Conservation (phyloP, 2,888 invertebrate species). For the Dermolepida albohirtum region DNA sequence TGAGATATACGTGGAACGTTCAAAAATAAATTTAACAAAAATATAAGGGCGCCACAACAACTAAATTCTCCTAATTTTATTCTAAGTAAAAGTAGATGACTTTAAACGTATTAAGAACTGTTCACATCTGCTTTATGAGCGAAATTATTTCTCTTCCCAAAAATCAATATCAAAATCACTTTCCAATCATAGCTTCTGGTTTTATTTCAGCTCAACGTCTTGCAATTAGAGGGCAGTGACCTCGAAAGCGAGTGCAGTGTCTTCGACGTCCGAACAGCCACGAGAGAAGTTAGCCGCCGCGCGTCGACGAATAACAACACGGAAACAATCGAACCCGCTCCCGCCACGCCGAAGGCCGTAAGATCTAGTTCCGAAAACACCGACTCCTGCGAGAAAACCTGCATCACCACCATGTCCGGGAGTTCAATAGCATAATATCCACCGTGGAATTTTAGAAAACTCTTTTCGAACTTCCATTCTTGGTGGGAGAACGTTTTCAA, state of each 20-base stretch:
- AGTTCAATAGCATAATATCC: slow-evolving; percentile 69
- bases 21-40: too few relatives aligned
- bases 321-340: slow-evolving; percentile 59
- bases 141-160: too few relatives aligned
- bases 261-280: slow-evolving; percentile 70
- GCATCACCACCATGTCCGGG: slow-evolving; percentile 70
- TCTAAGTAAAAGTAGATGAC: too few relatives aligned
- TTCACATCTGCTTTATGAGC: too few relatives aligned
- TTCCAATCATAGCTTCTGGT: not conserved
- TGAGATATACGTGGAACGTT: too few relatives aligned
- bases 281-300: slow-evolving; percentile 65
- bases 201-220: slow-evolving; percentile 61
- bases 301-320: slow-evolving; percentile 70
- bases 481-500: not conserved
- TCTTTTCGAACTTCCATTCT: not conserved
- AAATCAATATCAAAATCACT: not conserved
- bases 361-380: slow-evolving; percentile 69
- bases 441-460: not conserved
- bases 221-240: slow-evolving; percentile 73
- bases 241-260: slow-evolving; percentile 72
- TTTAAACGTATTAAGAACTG: too few relatives aligned
- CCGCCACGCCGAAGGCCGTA: slow-evolving; percentile 65
- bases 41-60: too few relatives aligned
- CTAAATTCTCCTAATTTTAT: too few relatives aligned
- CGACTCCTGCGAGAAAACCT: slow-evolving; percentile 68